Evolutionary conservation across 1,140 invertebrate genomes (phyloP), one percentile per base, ranked within the genome.

Genomic region (Araneus ventricosus): DNA sequence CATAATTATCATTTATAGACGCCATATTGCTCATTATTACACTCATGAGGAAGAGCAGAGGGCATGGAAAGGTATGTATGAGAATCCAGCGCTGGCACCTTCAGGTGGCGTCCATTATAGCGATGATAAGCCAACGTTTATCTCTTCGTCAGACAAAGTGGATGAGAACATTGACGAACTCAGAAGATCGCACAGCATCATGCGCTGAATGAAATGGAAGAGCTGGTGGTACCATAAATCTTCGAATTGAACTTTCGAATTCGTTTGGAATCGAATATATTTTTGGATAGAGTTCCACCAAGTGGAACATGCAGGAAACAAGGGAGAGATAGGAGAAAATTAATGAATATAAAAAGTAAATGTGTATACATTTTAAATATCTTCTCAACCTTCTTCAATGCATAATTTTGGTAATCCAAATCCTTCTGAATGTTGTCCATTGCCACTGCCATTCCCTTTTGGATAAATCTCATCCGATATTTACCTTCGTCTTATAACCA

Each of bases 11-110:
- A 91, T 95, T 8, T 96, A 96, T 30, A 95, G 96, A 70, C 96
- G 97, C 17, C 96, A 97, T 94, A 96, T 97, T 97, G 97, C 22
- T 96, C 96, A 63, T 97, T 97, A 94, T 97, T 97, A 94, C 97
- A 97, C 95, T 97, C 97, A 96, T 97, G 95, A 97, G 97, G 95
- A 97, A 94, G 97, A 97, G 94, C 95, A 96, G 57, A 90, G 82
- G 41, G 93, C 70, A 4, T 93, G 92, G 86, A 93, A 93, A 37
- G 92, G 92, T 4, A 89, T 93, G 57, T 93, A 93, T 27, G 87
- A 93, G 39, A 93, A 93, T 70, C 92, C 92, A 20, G 92, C 92
- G 6, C 61, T 88, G 4, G 75, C 67, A 0, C 84, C 67, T 17
- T 80, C 63, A 22, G 84, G 91, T 3, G 90, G 80, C 20, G 88